Evolutionary conservation across 2,888 invertebrate genomes (phyloP).

Genomic region (Dioctria rufipes): DNA sequence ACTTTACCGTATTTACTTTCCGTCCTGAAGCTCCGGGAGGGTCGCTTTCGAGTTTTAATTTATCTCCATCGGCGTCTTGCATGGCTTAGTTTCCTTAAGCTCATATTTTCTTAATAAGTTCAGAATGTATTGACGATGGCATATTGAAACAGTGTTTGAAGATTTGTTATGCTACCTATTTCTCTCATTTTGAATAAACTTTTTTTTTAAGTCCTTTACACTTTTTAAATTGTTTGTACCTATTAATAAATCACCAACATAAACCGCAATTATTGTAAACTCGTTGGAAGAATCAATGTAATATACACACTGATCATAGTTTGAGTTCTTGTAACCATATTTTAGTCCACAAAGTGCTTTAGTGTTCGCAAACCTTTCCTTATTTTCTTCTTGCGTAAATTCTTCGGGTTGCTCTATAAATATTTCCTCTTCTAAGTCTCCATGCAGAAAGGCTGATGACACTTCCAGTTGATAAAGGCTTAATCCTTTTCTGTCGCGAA

Average conservation of each 20-base stretch:
- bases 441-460: conserved; percentile 56
- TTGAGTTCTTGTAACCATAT: not conserved
- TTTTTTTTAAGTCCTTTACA: not conserved
- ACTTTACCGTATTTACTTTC: not conserved
- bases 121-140: not conserved
- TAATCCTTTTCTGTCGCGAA: conserved; percentile 54
- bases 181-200: not conserved
- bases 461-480: conserved; percentile 54
- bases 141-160: not conserved
- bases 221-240: not conserved
- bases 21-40: not conserved
- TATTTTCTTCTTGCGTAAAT: not conserved
- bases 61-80: not conserved
- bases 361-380: not conserved
- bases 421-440: conserved; percentile 44
- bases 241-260: not conserved
- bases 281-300: not conserved
- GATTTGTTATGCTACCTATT: not conserved
- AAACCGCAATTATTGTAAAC: not conserved
- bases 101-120: no score
- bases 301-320: not conserved
- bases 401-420: conserved; percentile 53
- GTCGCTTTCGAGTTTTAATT: not conserved
- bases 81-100: not conserved
- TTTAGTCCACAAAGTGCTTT: conserved; percentile 3